phyloP scores from a whole-genome alignment of 2,797 vertebrate species.

The Rhinogobio ventralis region DNA sequence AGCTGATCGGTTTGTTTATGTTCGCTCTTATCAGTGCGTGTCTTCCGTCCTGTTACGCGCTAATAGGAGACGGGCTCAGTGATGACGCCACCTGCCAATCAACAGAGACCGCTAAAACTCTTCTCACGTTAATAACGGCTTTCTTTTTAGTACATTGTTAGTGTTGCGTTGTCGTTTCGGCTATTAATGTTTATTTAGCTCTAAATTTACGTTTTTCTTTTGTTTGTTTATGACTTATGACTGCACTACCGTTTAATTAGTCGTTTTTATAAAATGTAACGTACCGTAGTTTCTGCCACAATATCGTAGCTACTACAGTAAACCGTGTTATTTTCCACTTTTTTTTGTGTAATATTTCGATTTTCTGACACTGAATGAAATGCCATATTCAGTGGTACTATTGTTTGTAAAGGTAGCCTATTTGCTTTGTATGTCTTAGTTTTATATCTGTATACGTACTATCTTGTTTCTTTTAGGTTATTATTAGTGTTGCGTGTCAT shows the following conservation, averaged over 20 bases:
- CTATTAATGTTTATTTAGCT: neutral
- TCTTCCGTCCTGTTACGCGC: slow-evolving; percentile 31
- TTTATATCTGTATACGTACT: too few species aligned
- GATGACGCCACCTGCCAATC: slow-evolving; percentile 73
- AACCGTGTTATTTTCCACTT: too few species aligned
- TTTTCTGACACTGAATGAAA: too few species aligned
- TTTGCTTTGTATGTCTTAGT: too few species aligned
- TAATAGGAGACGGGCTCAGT: slow-evolving; percentile 50
- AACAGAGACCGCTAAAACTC: slow-evolving; percentile 39
- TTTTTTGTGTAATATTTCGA: too few species aligned
- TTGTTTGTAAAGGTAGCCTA: too few species aligned
- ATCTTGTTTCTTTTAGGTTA: too few species aligned
- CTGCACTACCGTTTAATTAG: too few species aligned
- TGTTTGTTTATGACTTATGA: neutral
- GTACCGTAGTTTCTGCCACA: too few species aligned
- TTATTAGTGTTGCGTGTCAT: neutral
- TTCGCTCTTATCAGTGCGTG: slow-evolving; percentile 7
- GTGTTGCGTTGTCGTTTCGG: neutral
- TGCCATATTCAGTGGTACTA: too few species aligned
- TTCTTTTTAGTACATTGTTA: neutral
- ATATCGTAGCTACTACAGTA: too few species aligned
- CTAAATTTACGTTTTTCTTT: neutral
- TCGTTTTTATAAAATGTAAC: too few species aligned
- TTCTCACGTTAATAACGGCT: neutral
- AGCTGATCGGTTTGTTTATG: slow-evolving; percentile 22